These are phyloP conservation scores for Lagorchestes hirsutus DNA, from an alignment of 2,797 vertebrate genomes.

Conservation along the genomic window DNA sequence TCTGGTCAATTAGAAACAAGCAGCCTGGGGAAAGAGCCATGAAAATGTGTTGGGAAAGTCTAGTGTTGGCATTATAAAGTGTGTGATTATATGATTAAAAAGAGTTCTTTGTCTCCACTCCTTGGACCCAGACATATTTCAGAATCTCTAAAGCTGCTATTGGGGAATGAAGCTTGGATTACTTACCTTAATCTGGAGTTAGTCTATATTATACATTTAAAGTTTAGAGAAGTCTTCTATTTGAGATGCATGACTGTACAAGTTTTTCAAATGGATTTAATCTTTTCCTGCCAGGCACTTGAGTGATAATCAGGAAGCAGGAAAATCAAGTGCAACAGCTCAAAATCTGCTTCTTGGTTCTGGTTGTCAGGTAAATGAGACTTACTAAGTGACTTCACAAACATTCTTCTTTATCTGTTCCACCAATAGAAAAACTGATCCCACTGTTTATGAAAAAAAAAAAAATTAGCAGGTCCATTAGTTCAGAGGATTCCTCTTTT, in stretches of 20 bases:
- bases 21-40: not conserved
- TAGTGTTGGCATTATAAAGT: not conserved
- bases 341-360: not conserved
- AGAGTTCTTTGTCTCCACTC: not conserved
- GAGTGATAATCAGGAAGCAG: not conserved
- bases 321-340: not conserved
- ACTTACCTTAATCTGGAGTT: not conserved
- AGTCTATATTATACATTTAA: not conserved
- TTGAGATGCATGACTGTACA: not conserved
- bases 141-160: not conserved
- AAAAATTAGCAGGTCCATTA: not conserved
- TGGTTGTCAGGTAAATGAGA: not conserved
- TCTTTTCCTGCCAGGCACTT: not conserved
- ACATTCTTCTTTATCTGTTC: not conserved
- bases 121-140: not conserved
- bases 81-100: not conserved
- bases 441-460: not conserved
- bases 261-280: not conserved
- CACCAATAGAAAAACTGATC: not conserved
- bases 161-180: not conserved
- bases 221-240: not conserved
- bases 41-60: not conserved
- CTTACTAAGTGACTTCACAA: not conserved
- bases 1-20: constrained; percentile 1
- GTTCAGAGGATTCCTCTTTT: not conserved